phyloP scores from a whole-genome alignment of 2,888 invertebrate genomes.

The Seira musarum region DNA sequence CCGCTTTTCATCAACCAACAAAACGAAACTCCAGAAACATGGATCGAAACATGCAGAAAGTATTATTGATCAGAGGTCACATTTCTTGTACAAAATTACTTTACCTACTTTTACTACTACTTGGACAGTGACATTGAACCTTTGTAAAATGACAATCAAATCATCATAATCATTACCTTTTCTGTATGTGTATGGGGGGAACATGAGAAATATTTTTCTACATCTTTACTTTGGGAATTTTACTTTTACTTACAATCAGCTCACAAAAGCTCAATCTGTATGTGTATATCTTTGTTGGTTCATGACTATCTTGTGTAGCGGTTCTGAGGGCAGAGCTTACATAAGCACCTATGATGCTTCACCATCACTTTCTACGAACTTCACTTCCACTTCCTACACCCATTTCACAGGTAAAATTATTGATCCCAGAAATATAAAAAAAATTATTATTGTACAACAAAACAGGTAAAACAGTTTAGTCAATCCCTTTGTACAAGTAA shows the following conservation, averaged over 20 bases:
- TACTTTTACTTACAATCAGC: too few relatives aligned
- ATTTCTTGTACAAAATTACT: neutral
- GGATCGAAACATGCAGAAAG: neutral
- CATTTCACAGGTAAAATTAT: constrained; percentile 70
- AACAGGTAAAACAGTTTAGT: constrained; percentile 47
- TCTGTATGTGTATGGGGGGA: too few relatives aligned
- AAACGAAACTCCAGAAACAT: constrained; percentile 6
- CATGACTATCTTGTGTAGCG: constrained; percentile 49
- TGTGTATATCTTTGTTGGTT: constrained; percentile 48
- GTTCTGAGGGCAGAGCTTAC: constrained; percentile 70
- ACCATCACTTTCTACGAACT: constrained; percentile 70
- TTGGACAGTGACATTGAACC: constrained; percentile 36
- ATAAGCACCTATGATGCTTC: constrained; percentile 70
- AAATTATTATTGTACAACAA: constrained; percentile 31
- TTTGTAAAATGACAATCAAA: too few relatives aligned
- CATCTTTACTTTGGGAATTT: too few relatives aligned
- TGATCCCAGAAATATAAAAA: constrained; percentile 2
- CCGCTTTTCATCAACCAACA: constrained; percentile 8
- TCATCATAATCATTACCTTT: too few relatives aligned
- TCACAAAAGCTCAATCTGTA: too few relatives aligned
- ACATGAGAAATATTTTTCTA: too few relatives aligned
- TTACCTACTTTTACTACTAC: neutral
- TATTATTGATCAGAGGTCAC: neutral
- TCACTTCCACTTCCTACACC: constrained; percentile 70
- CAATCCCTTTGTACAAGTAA: constrained; percentile 14